A percentile compares a stretch with the other conserved stretches of the same genome.
Evolutionary conservation across 2,113 vertebrate species (phyloP).

Genomic region (Perccottus glenii): DNA sequence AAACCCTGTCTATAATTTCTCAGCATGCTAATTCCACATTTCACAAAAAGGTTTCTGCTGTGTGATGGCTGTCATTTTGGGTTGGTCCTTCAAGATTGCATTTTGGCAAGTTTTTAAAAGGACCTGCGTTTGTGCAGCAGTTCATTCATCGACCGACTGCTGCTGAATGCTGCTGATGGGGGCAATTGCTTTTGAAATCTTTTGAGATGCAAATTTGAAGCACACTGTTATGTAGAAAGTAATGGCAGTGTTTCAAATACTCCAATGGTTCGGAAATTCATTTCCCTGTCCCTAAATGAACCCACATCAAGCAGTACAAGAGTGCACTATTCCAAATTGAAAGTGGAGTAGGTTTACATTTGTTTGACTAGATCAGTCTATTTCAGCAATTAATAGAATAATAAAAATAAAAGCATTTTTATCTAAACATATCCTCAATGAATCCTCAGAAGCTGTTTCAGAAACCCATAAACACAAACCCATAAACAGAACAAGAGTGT

Average conservation of each 20-base stretch:
- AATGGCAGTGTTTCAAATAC: conserved; percentile 39
- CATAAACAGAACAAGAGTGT: no score
- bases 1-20: not conserved
- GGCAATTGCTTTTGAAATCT: conserved; percentile 39
- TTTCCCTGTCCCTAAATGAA: conserved; percentile 34
- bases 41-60: conserved; percentile 8
- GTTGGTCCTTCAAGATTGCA: conserved; percentile 18
- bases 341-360: not conserved
- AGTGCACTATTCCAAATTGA: conserved; percentile 13
- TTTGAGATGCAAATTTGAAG: conserved; percentile 59
- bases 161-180: conserved; percentile 56
- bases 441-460: no score
- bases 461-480: not conserved
- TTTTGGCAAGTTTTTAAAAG: conserved; percentile 40
- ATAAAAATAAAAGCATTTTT: no score
- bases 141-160: conserved; percentile 55
- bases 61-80: conserved; percentile 9
- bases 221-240: conserved; percentile 46
- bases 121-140: conserved; percentile 37
- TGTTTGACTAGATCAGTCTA: not conserved
- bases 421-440: no score
- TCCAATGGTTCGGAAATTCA: conserved; percentile 31
- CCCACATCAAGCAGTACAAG: conserved; percentile 14
- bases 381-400: no score
- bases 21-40: not conserved